These are phyloP conservation scores for Lycopodina hypogea DNA, from an alignment of 37 sponge, comb jelly and placozoan species.

Conservation along the genomic window DNA sequence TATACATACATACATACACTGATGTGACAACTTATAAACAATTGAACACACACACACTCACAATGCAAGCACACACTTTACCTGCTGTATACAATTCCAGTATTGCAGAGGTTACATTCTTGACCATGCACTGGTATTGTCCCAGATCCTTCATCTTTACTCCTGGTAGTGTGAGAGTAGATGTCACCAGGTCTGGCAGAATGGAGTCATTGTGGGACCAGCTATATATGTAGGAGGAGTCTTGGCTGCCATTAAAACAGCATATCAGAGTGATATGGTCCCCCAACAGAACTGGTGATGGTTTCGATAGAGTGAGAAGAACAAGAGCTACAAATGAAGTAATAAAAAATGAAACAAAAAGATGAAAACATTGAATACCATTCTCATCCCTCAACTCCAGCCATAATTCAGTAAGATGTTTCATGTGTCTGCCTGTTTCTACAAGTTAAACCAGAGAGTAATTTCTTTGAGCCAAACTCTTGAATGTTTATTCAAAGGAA, in stretches of 20 bases:
- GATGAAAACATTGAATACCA: no score
- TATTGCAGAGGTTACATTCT: not conserved
- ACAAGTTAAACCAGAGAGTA: no score
- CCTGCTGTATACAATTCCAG: not conserved
- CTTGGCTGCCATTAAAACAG: not conserved
- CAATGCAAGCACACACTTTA: no score
- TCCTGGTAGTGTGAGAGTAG: not conserved
- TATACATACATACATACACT: not conserved
- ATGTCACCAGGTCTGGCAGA: not conserved
- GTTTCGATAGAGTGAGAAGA: not conserved
- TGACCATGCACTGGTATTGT: not conserved
- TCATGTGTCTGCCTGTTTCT: no score
- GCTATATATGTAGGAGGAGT: not conserved
- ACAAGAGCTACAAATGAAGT: no score
- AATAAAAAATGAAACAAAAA: no score
- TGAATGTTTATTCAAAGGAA: no score
- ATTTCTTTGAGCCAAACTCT: no score
- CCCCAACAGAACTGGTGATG: not conserved
- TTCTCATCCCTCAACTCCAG: no score
- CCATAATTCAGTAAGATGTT: no score
- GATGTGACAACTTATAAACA: no score
- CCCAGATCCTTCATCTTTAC: not conserved
- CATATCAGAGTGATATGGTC: constrained; percentile 1
- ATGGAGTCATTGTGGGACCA: not conserved
- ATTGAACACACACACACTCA: no score